These are phyloP conservation scores for Agonopterix alstromeriana DNA, from an alignment of 2,888 invertebrate genomes.

Conservation along the genomic window DNA sequence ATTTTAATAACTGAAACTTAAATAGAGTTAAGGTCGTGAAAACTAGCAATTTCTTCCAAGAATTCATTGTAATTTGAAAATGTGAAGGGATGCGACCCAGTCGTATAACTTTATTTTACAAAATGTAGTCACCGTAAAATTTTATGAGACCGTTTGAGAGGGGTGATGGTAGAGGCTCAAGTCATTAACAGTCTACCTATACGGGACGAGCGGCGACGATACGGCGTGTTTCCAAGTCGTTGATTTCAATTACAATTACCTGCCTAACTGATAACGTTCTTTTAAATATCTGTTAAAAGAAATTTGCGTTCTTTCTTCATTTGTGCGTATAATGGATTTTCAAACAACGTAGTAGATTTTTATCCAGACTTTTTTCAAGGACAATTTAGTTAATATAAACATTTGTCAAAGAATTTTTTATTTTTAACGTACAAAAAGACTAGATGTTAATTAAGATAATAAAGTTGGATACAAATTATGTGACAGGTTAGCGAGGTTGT, in stretches of 20 bases:
- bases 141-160: conserved; percentile 50
- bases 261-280: conserved; percentile 38
- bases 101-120: conserved; percentile 55
- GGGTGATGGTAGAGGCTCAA: conserved; percentile 28
- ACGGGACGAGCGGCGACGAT: conserved; percentile 20
- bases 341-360: too few relatives aligned
- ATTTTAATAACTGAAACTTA: not conserved
- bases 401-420: too few relatives aligned
- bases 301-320: not conserved
- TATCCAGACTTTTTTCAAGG: too few relatives aligned
- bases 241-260: conserved; percentile 61
- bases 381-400: too few relatives aligned
- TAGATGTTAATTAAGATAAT: too few relatives aligned
- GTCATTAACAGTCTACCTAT: conserved; percentile 51
- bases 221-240: conserved; percentile 35
- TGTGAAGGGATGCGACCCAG: conserved; percentile 26
- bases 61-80: conserved; percentile 34
- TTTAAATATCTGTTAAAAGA: conserved; percentile 31
- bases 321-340: too few relatives aligned
- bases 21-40: conserved; percentile 16
- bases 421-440: too few relatives aligned
- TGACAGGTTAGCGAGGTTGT: not conserved
- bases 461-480: too few relatives aligned
- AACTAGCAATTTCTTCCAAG: conserved; percentile 29
- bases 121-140: conserved; percentile 63